Conservation (phyloP, 2,888 invertebrate species). For the Drosophila prolongata region DNA sequence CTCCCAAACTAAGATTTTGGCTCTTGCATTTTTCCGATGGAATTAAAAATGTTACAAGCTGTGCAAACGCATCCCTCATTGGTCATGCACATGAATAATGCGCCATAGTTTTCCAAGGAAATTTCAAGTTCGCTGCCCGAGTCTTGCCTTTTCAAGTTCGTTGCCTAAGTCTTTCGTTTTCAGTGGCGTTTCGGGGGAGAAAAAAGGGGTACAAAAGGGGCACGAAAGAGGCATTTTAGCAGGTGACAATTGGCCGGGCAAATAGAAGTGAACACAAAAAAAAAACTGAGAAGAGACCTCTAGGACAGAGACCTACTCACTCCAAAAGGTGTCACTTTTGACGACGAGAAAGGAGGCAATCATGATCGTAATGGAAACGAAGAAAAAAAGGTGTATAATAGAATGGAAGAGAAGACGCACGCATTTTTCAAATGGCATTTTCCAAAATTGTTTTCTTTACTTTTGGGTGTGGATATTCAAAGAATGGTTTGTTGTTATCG, state of each 20-base stretch:
- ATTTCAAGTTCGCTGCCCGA: conserved; percentile 49
- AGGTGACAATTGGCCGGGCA: conserved; percentile 40
- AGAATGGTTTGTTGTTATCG: neutral
- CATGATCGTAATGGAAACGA: conserved; percentile 15
- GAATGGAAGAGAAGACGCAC: conserved; percentile 16
- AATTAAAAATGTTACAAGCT: conserved; percentile 50
- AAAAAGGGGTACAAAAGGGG: neutral
- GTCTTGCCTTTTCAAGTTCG: conserved; percentile 47
- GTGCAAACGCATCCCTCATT: neutral
- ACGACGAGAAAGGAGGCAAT: conserved; percentile 34
- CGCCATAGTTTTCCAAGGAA: conserved; percentile 22
- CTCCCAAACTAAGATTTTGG: no score
- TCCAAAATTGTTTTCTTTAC: conserved; percentile 1
- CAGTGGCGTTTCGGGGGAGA: neutral
- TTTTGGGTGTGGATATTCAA: neutral
- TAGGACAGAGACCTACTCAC: conserved; percentile 20
- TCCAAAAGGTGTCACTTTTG: conserved; percentile 33
- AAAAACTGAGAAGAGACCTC: conserved; percentile 13
- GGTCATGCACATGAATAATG: conserved; percentile 39
- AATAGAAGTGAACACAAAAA: conserved; percentile 4
- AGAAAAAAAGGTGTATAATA: conserved; percentile 5
- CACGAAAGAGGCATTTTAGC: conserved; percentile 17
- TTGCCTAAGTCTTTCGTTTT: conserved; percentile 67
- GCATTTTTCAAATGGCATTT: conserved; percentile 13
- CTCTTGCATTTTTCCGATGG: conserved; percentile 49